These are phyloP conservation scores for Anguilla pacifica DNA, from an alignment of 2,797 vertebrate genomes.

Conservation along the genomic window DNA sequence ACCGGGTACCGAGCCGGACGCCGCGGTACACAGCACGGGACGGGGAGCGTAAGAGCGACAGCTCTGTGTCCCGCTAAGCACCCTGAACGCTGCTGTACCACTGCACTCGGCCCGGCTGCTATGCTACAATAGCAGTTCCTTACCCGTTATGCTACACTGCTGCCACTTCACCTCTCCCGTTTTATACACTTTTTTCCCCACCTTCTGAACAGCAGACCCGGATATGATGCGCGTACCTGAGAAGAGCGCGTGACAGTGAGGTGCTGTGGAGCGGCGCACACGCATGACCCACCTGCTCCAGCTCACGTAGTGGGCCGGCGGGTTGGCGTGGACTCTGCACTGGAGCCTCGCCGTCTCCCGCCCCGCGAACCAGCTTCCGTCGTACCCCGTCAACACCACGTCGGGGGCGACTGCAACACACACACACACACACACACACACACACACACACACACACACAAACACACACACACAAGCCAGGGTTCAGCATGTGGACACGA, in stretches of 20 bases:
- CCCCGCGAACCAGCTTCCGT: conserved; percentile 89
- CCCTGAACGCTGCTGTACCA: too few relatives aligned
- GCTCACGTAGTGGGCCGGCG: conserved; percentile 78
- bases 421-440: background rate
- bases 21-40: too few relatives aligned
- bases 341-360: conserved; percentile 86
- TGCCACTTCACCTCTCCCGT: background rate
- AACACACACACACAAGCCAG: background rate
- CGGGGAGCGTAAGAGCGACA: background rate
- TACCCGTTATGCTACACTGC: too few relatives aligned
- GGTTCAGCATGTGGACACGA: background rate
- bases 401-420: conserved; percentile 83
- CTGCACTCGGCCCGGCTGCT: too few relatives aligned
- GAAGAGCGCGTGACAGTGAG: too few relatives aligned
- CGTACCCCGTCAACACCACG: conserved; percentile 81
- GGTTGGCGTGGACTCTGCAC: conserved; percentile 91
- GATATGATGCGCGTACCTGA: background rate
- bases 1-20: background rate
- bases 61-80: background rate
- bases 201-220: too few relatives aligned
- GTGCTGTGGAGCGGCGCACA: background rate
- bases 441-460: background rate
- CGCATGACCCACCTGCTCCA: conserved; percentile 85
- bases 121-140: too few relatives aligned
- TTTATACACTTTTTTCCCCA: background rate